Base-by-base conservation (phyloP, 2,797 vertebrate genomes). In the Sebastes cheni region DNA sequence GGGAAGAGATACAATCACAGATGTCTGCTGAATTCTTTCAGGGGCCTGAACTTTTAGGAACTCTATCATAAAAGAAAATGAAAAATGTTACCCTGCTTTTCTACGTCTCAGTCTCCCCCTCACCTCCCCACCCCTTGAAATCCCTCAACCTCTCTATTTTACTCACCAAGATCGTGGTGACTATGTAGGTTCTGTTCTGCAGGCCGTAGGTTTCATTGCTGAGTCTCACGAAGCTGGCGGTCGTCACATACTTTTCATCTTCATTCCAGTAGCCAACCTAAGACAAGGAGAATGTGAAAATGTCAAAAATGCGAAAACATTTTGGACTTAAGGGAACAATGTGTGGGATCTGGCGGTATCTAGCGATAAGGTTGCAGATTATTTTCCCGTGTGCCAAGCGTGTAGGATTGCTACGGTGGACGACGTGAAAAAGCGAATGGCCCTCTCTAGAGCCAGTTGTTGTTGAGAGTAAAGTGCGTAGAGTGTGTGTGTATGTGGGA, bases 241-340 rank as follows among this genome's bases (percentile, higher is more conserved):
- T 96, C 65, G 97, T 97, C 79, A 99, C 97, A 60, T 98, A 95
- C 88, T 98, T 99, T 86, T 99, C 98, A 68, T 99, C 98, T 93
- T 99, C 99, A 42, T 99, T 99, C 98, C 98, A 99, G 90, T 99
- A 98, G 75, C 98, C 99, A 12, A 99, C 98, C 99, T 99, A 20
- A 16, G 25, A 82, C 10, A 67, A 56, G 22, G 30, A 76, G 22
- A 73, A 71, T 0, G 36, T 46, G 3, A 27, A 23, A 36, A 42
- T 42, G 42, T 74, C 25, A 83, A 1, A 55, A n/a, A 73, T 64
- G 34, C 6, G 4, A 32, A 25, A 5, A 78, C 23, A 42, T 27
- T 34, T 22, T 55, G 10, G 42, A 46, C 42, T 46, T 46, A 11
- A 36, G 50, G 58, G 10, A 54, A 70, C 39, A 42, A 42, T 16